Evolutionary conservation across 2,888 invertebrate genomes (phyloP), one percentile per base, ranked within the genome.

Genomic region (Himalopsyche tibetana): DNA sequence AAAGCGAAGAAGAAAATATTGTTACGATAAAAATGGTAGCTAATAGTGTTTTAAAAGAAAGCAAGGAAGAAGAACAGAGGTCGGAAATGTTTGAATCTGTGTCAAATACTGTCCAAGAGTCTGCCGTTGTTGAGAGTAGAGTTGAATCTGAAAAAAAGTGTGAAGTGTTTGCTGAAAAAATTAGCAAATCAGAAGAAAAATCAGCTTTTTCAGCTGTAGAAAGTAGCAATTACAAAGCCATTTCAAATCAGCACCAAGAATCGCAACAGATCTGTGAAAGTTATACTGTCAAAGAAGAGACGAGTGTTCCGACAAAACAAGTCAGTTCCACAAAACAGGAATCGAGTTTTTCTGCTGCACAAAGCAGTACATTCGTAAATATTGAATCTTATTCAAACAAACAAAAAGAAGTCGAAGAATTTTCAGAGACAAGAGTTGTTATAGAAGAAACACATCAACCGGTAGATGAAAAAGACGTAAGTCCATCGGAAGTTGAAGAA

Each of bases 401-500:
- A 36, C 74, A 38, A 74, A 38, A 74, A 69, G 28, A 28, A 1
- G 28, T 56, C 56, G 56, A 69, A 74, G 36, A 74, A 11, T 28
- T 74, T 74, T 74, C 15, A 15, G 36, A 74, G 15, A 74, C 15
- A 4, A 28, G 38, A 38, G 5, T 74, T 38, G 74, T 38, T 74
- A 15, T 36, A 38, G 74, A 74, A 74, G 74, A 74, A 74, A 83
- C 69, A 83, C 19, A 4, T 28, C 5, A 19, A 17, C 40, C 45
- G 51, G 51, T 6, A 0, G 74, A 51, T 38, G 83, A 83, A 74
- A 42, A 83, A 36, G 40, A 15, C 6, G n/a, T 63, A 17, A 42
- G n/a, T 56, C 82, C 89, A 85, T 81, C 89, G 28, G 87, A 89
- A 28, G 89, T 89, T 69, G 89, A 88, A 42, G 88, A 89, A 69